These are phyloP conservation scores for Danaus plexippus DNA, from an alignment of 1,140 invertebrate genomes.

Conservation along the genomic window DNA sequence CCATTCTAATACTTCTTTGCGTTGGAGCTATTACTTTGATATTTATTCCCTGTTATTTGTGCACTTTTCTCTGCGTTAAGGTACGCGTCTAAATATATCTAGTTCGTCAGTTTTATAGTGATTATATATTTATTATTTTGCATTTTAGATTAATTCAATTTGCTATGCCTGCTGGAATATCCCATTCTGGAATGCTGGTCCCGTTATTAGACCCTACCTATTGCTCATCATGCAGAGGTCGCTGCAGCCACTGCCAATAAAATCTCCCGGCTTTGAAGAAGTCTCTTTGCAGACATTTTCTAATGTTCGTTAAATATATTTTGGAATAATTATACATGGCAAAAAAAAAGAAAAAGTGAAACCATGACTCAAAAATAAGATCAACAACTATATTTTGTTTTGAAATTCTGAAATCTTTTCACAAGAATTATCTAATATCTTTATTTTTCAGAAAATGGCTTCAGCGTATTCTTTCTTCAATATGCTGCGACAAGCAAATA, in stretches of 20 bases:
- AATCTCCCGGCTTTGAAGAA: constrained; percentile 41
- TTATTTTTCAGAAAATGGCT: constrained; percentile 48
- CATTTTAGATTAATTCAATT: constrained; percentile 35
- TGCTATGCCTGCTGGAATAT: constrained; percentile 41
- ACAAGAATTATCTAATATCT: constrained; percentile 1
- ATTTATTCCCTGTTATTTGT: constrained; percentile 42
- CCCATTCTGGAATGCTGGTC: constrained; percentile 44
- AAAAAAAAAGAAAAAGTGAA: too few relatives aligned
- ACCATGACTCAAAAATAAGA: too few relatives aligned
- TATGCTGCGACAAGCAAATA: constrained; percentile 44
- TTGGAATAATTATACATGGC: constrained; percentile 6
- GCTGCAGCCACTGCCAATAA: constrained; percentile 35
- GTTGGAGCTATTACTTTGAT: constrained; percentile 28
- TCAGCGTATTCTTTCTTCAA: constrained; percentile 50
- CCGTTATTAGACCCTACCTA: constrained; percentile 40
- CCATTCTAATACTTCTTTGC: constrained; percentile 34
- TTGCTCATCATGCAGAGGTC: constrained; percentile 50
- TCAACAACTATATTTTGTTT: neutral
- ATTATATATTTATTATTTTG: constrained; percentile 7
- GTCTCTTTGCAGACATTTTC: constrained; percentile 52
- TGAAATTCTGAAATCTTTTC: constrained; percentile 4
- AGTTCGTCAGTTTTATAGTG: neutral
- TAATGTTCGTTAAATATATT: constrained; percentile 29
- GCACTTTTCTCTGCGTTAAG: constrained; percentile 38
- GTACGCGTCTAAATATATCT: constrained; percentile 17